These are phyloP conservation scores for Melanotaenia duboulayi DNA, from an alignment of 2,113 vertebrate genomes.

Conservation along the genomic window DNA sequence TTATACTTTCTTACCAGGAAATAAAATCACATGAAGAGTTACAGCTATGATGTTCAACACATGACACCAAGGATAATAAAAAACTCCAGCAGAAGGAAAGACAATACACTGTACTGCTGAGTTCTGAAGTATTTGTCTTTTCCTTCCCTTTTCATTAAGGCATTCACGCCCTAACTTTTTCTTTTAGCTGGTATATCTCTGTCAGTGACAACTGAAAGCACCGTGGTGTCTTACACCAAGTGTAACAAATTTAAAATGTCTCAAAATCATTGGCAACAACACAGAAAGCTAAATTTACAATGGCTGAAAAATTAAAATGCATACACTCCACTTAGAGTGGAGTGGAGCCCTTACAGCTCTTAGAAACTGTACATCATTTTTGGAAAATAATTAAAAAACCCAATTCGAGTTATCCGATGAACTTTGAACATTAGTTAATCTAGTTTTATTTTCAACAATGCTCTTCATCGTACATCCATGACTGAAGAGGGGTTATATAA, in stretches of 20 bases:
- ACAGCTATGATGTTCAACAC: background rate
- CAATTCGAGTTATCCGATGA: constrained; percentile 18
- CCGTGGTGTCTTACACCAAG: background rate
- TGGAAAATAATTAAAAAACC: background rate
- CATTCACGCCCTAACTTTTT: background rate
- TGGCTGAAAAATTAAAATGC: background rate
- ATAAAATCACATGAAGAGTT: background rate
- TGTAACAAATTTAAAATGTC: background rate
- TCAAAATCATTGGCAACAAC: background rate
- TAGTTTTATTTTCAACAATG: constrained; percentile 23
- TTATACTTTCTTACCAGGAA: constrained; percentile 34
- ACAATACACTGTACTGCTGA: background rate
- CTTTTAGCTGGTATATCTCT: background rate
- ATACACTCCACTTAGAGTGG: too few species aligned
- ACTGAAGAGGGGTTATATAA: constrained; percentile 51
- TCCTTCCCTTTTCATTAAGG: background rate
- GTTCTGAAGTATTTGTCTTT: background rate
- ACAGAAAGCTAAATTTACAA: background rate
- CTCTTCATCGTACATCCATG: constrained; percentile 15
- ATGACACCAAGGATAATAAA: background rate
- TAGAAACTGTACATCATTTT: background rate
- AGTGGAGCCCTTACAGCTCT: background rate
- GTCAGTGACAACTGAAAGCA: background rate
- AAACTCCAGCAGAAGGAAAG: background rate
- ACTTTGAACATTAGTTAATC: constrained; percentile 19